Evolutionary conservation across 2,797 vertebrate genomes (phyloP), one percentile per base, ranked within the genome.

Genomic region (Sus cebifrons): DNA sequence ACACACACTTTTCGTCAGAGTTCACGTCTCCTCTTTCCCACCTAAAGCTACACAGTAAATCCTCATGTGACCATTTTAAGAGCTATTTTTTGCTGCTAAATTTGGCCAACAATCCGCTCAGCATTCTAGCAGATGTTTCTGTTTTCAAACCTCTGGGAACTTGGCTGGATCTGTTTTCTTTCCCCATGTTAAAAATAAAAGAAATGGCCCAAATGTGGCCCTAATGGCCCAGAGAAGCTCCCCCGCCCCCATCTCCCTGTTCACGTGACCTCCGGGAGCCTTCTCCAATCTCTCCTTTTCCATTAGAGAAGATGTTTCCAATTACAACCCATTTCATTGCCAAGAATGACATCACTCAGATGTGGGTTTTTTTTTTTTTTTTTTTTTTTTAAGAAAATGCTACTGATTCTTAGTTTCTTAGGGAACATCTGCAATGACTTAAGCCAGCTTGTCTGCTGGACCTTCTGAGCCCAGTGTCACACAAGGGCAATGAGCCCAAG

Each of bases 31-130:
- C 0, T 96, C 73, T 94, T 98, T 98, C 92, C 96, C 97, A 97
- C 96, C 87, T 97, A 96, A 97, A 97, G 54, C 92, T 97, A 83
- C 86, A 97, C 82, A 96, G 95, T 96, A 98, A 98, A 98, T 97
- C 85, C 93, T 96, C 71, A 25, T 32, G 86, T 85, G 96, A 97
- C 97, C 97, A 97, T 97, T 97, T 96, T 86, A 97, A 97, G 92
- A 98, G 97, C 97, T 98, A 87, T 96, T 98, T 98, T 97, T 98
- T 96, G 97, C 89, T 97, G 95, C 70, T 98, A 97, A 98, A 97
- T 98, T 98, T 96, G 98, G 97, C 98, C 98, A 98, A 97, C 97
- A 98, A 98, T 98, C 97, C 98, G 95, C 96, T 98, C 97, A 95
- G 97, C 89, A 10, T 97, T 98, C 91, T 97, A 98, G 92, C 98